phyloP scores from a whole-genome alignment of 1,140 invertebrate genomes.

The Gonatopus flavifemur region DNA sequence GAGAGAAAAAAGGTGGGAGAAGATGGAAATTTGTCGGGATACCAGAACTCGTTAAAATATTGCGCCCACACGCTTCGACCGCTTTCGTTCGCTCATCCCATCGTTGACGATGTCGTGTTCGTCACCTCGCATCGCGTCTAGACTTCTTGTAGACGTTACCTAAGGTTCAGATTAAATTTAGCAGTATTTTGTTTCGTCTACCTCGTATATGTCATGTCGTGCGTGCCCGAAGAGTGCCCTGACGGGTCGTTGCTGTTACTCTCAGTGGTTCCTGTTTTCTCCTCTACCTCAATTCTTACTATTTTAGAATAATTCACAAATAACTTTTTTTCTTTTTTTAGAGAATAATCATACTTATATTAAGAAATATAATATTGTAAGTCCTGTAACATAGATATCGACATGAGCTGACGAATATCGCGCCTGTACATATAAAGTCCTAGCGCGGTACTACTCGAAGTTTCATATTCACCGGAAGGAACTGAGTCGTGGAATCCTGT shows the following conservation, averaged over 20 bases:
- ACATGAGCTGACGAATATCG: too few species aligned
- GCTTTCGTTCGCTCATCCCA: conserved; percentile 15
- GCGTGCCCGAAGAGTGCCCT: conserved; percentile 3
- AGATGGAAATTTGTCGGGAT: conserved; percentile 19
- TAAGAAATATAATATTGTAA: too few species aligned
- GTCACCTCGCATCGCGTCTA: conserved; percentile 35
- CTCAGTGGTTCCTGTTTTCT: too few species aligned
- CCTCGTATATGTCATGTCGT: conserved; percentile 25
- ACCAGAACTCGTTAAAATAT: conserved; percentile 17
- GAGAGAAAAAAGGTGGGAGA: background rate
- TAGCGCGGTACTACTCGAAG: too few species aligned
- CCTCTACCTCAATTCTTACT: too few species aligned
- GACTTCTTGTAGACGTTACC: conserved; percentile 48
- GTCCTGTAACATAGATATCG: too few species aligned
- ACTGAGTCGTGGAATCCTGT: conserved; percentile 14
- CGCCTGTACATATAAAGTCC: too few species aligned
- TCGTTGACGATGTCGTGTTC: conserved; percentile 16
- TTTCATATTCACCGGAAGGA: conserved; percentile 2
- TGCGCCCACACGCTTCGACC: conserved; percentile 17
- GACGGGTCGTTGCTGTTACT: conserved; percentile 9
- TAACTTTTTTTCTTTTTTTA: too few species aligned
- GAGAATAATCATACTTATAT: too few species aligned
- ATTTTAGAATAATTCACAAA: conserved; percentile 31
- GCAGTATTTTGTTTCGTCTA: conserved; percentile 50
- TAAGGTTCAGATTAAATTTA: conserved; percentile 49